These are phyloP conservation scores for Trachemys scripta DNA, from an alignment of 2,113 vertebrate species.

Conservation along the genomic window DNA sequence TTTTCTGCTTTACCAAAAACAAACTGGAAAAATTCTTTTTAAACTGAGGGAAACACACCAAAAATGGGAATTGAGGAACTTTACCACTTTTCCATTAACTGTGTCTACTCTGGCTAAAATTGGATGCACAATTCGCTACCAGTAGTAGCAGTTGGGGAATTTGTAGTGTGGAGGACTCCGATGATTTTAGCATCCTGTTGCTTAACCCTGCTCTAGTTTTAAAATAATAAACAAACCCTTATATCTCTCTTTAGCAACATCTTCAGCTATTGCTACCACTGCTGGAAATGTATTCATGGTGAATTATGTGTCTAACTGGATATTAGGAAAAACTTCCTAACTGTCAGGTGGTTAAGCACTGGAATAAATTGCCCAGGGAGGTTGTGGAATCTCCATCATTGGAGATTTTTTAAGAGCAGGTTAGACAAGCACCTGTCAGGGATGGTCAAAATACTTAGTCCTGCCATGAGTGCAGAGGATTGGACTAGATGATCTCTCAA, in stretches of 20 bases:
- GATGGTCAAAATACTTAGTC: no score
- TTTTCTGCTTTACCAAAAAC: background rate
- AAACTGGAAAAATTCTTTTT: background rate
- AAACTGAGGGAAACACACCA: background rate
- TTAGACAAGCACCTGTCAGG: no score
- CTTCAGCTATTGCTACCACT: background rate
- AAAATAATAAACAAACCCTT: background rate
- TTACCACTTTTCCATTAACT: background rate
- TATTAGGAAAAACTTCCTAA: no score
- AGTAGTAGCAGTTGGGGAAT: background rate
- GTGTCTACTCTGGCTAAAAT: background rate
- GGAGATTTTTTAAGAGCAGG: no score
- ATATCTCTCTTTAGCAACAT: background rate
- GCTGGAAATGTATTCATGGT: background rate
- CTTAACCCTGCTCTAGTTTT: background rate
- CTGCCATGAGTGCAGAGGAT: no score
- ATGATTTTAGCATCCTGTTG: background rate
- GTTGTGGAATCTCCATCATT: no score
- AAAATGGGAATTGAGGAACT: background rate
- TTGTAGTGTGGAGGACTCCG: fast-evolving
- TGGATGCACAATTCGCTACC: background rate
- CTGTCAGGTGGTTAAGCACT: no score
- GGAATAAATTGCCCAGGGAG: no score
- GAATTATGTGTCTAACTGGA: background rate
- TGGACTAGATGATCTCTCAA: no score